These are phyloP conservation scores for Actinernus sp. DNA, from an alignment of 92 coral and sea anemone species.

Conservation along the genomic window DNA sequence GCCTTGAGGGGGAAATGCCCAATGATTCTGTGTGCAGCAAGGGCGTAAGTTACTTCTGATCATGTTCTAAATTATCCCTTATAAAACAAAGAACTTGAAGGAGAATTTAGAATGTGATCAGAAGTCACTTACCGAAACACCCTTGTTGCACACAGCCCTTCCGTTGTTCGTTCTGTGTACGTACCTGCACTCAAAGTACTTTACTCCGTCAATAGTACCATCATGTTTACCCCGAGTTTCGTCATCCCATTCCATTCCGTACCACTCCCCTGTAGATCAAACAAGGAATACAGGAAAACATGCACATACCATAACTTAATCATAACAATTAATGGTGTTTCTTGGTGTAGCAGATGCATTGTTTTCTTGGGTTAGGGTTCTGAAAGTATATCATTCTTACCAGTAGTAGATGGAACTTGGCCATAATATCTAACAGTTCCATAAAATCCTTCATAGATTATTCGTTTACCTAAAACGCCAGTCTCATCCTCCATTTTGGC, in stretches of 20 bases:
- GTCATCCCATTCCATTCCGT: slow-evolving; percentile 97
- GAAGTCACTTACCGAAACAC: too few species aligned
- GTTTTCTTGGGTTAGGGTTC: too few species aligned
- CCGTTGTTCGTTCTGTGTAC: not conserved
- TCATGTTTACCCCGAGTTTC: slow-evolving; percentile 88
- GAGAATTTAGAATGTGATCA: too few species aligned
- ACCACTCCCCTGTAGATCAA: slow-evolving; percentile 88
- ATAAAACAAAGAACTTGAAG: too few species aligned
- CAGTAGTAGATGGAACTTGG: slow-evolving; percentile 84
- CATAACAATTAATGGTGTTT: too few species aligned
- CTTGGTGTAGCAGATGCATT: too few species aligned
- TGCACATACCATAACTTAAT: too few species aligned
- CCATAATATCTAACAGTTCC: slow-evolving; percentile 91
- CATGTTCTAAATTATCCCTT: too few species aligned
- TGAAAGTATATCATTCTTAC: slow-evolving; percentile 6
- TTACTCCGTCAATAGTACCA: slow-evolving; percentile 87
- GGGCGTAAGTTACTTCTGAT: too few species aligned
- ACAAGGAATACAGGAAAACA: too few species aligned
- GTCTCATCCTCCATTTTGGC: slow-evolving; percentile 79
- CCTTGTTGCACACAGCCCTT: not conserved
- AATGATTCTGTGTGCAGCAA: too few species aligned
- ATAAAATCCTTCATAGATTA: slow-evolving; percentile 78
- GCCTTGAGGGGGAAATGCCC: too few species aligned
- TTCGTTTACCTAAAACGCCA: slow-evolving; percentile 68
- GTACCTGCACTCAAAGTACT: slow-evolving; percentile 89